Percentiles rank a stretch among this genome's conserved stretches.
phyloP scores from a whole-genome alignment of 2,113 vertebrate species.

The Dasypus novemcinctus region DNA sequence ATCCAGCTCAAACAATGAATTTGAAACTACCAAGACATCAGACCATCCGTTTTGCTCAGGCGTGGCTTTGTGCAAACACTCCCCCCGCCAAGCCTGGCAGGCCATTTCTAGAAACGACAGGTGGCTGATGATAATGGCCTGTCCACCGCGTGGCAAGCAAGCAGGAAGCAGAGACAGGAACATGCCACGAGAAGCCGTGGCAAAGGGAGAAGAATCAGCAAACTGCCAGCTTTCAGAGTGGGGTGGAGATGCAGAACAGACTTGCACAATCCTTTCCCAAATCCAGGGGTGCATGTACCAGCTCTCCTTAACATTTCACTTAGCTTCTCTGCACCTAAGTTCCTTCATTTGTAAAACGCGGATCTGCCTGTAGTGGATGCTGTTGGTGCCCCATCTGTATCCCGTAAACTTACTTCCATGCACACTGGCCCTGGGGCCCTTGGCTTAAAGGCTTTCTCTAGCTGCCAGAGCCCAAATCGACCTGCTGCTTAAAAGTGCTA shows the following conservation, averaged over 20 bases:
- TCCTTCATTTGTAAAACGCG: background rate
- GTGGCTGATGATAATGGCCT: background rate
- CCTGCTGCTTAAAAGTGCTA: background rate
- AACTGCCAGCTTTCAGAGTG: background rate
- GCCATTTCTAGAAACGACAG: background rate
- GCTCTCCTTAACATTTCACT: background rate
- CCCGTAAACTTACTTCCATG: background rate
- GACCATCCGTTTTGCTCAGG: background rate
- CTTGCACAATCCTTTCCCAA: background rate
- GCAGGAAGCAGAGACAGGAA: background rate
- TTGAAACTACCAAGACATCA: slow-evolving; percentile 4
- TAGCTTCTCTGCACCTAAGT: background rate
- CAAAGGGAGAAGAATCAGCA: background rate
- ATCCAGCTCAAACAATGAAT: slow-evolving; percentile 46
- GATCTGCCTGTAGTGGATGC: background rate
- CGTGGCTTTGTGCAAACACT: background rate
- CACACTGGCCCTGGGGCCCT: background rate
- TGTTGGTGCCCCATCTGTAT: too few relatives aligned
- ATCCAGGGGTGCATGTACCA: background rate
- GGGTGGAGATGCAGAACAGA: background rate
- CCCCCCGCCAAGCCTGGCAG: background rate
- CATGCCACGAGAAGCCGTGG: background rate
- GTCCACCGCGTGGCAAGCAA: background rate
- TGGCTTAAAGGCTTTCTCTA: background rate
- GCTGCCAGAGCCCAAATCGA: background rate